Evolutionary conservation across 1,140 invertebrate genomes (phyloP).

Genomic region (Drosophila sechellia): DNA sequence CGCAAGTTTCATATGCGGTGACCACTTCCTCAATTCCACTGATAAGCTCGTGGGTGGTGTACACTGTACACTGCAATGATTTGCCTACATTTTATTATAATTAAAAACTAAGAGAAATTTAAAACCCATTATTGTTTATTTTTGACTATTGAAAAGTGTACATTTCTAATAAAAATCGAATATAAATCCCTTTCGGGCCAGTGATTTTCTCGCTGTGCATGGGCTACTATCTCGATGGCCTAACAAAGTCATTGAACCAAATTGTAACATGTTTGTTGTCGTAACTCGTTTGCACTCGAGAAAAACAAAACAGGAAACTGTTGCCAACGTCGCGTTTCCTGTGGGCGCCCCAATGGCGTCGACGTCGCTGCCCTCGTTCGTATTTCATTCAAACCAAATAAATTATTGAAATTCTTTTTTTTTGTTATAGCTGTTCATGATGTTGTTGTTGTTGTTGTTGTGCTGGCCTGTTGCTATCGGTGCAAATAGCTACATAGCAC

Average conservation of each 20-base stretch:
- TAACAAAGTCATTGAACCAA: constrained; percentile 79
- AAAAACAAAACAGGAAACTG: constrained; percentile 73
- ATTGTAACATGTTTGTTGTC: constrained; percentile 81
- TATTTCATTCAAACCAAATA: constrained; percentile 82
- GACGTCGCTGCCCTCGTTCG: constrained; percentile 46
- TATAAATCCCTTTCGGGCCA: background rate
- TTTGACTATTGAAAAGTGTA: too few relatives aligned
- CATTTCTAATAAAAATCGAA: background rate
- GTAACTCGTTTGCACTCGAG: constrained; percentile 77
- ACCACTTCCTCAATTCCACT: constrained; percentile 75
- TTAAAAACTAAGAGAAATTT: background rate
- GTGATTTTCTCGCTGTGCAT: constrained; percentile 23
- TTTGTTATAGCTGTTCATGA: background rate
- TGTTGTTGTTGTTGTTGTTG: background rate
- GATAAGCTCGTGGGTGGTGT: constrained; percentile 72
- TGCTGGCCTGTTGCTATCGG: constrained; percentile 80
- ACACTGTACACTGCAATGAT: constrained; percentile 15
- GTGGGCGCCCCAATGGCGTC: constrained; percentile 78
- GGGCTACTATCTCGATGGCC: constrained; percentile 58
- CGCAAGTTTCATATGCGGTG: constrained; percentile 46
- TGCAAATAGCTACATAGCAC: constrained; percentile 79
- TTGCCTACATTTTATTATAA: constrained; percentile 12
- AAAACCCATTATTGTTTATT: too few relatives aligned
- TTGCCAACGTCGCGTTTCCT: constrained; percentile 78
- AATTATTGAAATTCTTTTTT: constrained; percentile 75